phyloP scores from a whole-genome alignment of 1,140 invertebrate species.

The Heliothis subflexa region DNA sequence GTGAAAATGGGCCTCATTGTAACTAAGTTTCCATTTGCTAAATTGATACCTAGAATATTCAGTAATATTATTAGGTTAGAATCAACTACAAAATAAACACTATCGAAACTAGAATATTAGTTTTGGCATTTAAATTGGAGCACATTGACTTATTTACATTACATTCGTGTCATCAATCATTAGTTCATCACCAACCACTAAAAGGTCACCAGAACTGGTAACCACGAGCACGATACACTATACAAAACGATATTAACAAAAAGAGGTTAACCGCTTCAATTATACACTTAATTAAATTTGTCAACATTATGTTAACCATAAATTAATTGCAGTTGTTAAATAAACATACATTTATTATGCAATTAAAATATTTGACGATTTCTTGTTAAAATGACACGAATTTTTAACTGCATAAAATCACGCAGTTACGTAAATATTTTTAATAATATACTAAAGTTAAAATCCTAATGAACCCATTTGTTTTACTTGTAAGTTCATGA shows the following conservation, averaged over 20 bases:
- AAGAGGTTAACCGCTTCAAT: conserved; percentile 25
- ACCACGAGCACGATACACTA: neutral
- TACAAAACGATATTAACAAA: neutral
- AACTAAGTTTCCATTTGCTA: too few species aligned
- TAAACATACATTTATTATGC: neutral
- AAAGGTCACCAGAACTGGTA: neutral
- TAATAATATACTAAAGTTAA: too few species aligned
- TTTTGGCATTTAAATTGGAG: too few species aligned
- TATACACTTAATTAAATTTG: conserved; percentile 17
- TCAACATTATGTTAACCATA: conserved; percentile 3
- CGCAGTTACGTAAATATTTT: neutral
- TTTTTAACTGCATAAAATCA: neutral
- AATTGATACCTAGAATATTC: too few species aligned
- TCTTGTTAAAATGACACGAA: neutral
- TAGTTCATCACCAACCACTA: neutral
- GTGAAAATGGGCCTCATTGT: too few species aligned
- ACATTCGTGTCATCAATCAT: too few species aligned
- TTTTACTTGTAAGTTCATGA: too few species aligned
- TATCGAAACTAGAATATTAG: too few species aligned
- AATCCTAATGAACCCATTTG: too few species aligned
- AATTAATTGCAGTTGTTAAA: neutral
- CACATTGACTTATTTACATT: too few species aligned
- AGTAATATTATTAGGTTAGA: too few species aligned
- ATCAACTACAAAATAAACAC: too few species aligned
- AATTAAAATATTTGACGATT: neutral